A percentile compares a stretch with the other conserved stretches of the same genome.
Conservation (phyloP, 1,140 invertebrate species). For the Tyrophagus putrescentiae region DNA sequence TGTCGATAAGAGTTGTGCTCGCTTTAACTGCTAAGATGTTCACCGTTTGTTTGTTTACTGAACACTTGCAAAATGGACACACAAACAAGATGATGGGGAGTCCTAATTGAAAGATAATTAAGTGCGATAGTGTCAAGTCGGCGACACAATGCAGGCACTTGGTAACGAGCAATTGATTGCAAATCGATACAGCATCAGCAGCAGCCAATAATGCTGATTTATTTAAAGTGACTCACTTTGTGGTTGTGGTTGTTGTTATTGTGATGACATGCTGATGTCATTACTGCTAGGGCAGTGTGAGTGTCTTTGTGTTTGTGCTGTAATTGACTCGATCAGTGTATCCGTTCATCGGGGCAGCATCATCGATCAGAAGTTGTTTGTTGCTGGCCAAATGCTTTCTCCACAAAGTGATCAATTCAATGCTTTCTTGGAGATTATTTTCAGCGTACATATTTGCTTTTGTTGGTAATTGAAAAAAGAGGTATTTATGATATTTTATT, state of each 20-base stretch:
- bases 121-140: background rate
- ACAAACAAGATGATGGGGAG: background rate
- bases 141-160: background rate
- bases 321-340: too few species aligned
- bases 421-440: too few species aligned
- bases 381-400: too few species aligned
- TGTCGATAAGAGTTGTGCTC: background rate
- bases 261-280: background rate
- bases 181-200: slow-evolving; percentile 9
- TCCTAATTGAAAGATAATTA: background rate
- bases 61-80: background rate
- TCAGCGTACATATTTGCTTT: too few species aligned
- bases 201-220: too few species aligned
- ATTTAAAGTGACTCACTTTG: background rate
- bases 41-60: background rate
- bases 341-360: too few species aligned
- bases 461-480: too few species aligned
- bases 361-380: too few species aligned
- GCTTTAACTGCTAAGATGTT: background rate
- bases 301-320: too few species aligned
- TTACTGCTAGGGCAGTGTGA: too few species aligned
- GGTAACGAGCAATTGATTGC: slow-evolving; percentile 17
- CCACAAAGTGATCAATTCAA: too few species aligned
- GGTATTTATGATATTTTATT: too few species aligned
- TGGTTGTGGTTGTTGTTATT: background rate